A percentile compares a stretch with the other conserved stretches of the same genome.
phyloP scores from a whole-genome alignment of 2,113 vertebrate species.

The Zingel zingel region DNA sequence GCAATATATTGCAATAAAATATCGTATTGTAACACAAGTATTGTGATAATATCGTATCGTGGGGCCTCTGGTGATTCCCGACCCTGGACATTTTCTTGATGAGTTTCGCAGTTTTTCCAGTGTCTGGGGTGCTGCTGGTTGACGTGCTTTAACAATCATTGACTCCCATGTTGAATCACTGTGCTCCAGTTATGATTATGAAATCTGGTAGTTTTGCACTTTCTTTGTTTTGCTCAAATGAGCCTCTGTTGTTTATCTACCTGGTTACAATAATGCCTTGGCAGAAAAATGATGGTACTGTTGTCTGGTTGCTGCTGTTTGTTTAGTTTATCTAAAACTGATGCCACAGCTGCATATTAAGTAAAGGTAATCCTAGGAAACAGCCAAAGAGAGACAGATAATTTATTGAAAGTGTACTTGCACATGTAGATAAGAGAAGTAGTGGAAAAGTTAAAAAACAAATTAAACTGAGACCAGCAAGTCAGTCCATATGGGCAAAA shows the following conservation, averaged over 20 bases:
- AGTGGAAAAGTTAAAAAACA: background rate
- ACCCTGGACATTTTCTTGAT: background rate
- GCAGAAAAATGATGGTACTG: background rate
- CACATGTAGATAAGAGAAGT: slow-evolving; percentile 27
- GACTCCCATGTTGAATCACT: background rate
- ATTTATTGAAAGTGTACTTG: background rate
- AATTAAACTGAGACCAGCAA: background rate
- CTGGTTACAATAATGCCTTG: background rate
- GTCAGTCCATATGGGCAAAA: background rate
- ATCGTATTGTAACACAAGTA: too few species aligned
- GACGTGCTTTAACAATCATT: background rate
- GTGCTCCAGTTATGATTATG: background rate
- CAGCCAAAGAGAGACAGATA: background rate
- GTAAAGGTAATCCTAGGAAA: background rate
- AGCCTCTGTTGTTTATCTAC: background rate
- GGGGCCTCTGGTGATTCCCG: too few species aligned
- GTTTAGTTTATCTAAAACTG: slow-evolving; percentile 15
- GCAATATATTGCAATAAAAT: too few species aligned
- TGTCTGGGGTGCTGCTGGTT: background rate
- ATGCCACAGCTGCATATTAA: background rate
- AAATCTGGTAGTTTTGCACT: background rate
- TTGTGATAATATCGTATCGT: too few species aligned
- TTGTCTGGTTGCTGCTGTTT: background rate
- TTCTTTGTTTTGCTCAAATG: background rate
- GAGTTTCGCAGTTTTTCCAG: background rate